These are phyloP conservation scores for Dermochelys coriacea DNA, from an alignment of 2,797 vertebrate species.

Conservation along the genomic window DNA sequence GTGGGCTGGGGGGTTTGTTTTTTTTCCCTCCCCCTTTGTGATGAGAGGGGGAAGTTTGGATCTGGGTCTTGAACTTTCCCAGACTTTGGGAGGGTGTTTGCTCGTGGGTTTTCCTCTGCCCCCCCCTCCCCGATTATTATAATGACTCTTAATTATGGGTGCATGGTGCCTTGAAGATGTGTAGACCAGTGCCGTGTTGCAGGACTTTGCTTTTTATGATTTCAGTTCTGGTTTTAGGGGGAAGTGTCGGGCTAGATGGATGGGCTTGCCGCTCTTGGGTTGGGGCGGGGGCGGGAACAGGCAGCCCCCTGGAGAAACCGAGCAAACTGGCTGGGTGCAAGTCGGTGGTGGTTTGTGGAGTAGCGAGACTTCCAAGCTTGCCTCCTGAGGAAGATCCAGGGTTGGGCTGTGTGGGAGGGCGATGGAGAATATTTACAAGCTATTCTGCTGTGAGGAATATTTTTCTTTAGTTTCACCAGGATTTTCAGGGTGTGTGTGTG, in stretches of 20 bases:
- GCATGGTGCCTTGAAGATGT: not conserved
- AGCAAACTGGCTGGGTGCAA: too few species aligned
- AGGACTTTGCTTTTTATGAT: not conserved
- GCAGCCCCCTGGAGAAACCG: not conserved
- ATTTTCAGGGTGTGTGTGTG: not conserved
- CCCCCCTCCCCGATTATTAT: too few species aligned
- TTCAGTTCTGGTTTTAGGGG: not conserved
- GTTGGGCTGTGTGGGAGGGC: not conserved
- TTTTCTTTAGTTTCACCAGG: not conserved
- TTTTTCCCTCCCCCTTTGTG: too few species aligned
- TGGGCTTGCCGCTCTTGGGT: not conserved
- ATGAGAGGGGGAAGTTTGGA: not conserved
- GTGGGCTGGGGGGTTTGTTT: fast-evolving
- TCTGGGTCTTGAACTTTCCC: too few species aligned
- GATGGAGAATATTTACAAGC: not conserved
- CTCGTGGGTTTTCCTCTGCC: fast-evolving
- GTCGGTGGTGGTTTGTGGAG: not conserved
- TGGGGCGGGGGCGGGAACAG: not conserved
- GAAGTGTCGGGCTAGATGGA: not conserved
- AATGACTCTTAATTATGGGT: not conserved
- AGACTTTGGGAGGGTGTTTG: too few species aligned
- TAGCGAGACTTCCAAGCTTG: not conserved
- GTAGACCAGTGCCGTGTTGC: not conserved
- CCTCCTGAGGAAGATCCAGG: not conserved
- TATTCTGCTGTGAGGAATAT: not conserved